These are phyloP conservation scores for Dissostichus mawsoni DNA, from an alignment of 2,113 vertebrate species.

Conservation along the genomic window DNA sequence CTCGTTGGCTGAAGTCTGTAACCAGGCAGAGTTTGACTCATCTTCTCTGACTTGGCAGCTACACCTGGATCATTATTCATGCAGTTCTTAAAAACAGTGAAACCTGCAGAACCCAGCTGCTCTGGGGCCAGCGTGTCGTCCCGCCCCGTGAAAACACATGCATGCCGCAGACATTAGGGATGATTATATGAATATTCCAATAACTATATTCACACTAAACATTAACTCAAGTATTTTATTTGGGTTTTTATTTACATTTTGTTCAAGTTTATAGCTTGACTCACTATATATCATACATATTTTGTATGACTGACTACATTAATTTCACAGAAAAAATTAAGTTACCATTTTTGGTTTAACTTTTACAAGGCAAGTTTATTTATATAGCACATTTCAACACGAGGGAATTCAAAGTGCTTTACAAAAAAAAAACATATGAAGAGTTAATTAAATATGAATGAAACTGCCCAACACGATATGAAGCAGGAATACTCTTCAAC, in stretches of 20 bases:
- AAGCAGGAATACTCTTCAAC: neutral
- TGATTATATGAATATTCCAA: constrained; percentile 50
- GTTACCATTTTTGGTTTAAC: neutral
- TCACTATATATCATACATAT: neutral
- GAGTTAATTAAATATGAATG: neutral
- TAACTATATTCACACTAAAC: neutral
- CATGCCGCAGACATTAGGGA: constrained; percentile 24
- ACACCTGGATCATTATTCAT: constrained; percentile 81
- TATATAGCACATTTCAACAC: too few relatives aligned
- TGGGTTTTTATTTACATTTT: neutral
- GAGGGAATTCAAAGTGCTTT: too few relatives aligned
- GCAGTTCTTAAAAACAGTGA: constrained; percentile 74
- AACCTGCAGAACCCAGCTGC: constrained; percentile 80
- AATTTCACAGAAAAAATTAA: too few relatives aligned
- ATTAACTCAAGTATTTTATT: neutral
- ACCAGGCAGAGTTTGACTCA: constrained; percentile 70
- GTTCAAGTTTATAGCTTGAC: neutral
- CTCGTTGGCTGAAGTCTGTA: constrained; percentile 67
- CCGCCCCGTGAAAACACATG: constrained; percentile 14
- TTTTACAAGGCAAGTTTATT: too few relatives aligned
- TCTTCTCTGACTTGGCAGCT: constrained; percentile 73
- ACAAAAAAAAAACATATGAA: too few relatives aligned
- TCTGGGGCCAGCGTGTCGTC: constrained; percentile 40
- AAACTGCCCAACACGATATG: neutral
- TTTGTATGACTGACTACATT: too few relatives aligned